Evolutionary conservation across 1,140 invertebrate species (phyloP).

Genomic region (Drosophila aff.): DNA sequence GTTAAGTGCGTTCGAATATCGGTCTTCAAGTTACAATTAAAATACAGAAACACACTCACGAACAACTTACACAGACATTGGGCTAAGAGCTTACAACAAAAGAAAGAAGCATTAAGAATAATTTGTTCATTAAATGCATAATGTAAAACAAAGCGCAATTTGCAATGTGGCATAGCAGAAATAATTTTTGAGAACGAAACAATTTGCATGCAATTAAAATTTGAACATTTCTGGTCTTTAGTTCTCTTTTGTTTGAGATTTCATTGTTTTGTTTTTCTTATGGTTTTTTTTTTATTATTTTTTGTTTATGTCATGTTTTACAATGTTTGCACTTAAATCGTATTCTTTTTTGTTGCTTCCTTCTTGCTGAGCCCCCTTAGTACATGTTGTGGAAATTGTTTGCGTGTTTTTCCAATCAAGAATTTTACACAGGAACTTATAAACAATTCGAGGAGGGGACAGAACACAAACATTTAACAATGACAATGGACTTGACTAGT

Average conservation of each 20-base stretch:
- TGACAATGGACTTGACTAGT: slow-evolving; percentile 65
- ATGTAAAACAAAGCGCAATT: slow-evolving; percentile 81
- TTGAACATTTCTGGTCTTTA: slow-evolving; percentile 42
- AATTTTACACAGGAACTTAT: slow-evolving; percentile 50
- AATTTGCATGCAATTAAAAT: slow-evolving; percentile 66
- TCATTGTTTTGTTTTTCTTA: slow-evolving; percentile 48
- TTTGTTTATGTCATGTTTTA: slow-evolving; percentile 72
- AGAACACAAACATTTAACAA: slow-evolving; percentile 69
- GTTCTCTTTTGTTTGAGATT: slow-evolving; percentile 24
- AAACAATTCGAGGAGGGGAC: slow-evolving; percentile 38
- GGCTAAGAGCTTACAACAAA: slow-evolving; percentile 39
- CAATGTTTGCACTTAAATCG: slow-evolving; percentile 81
- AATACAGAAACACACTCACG: slow-evolving; percentile 64
- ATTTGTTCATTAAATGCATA: slow-evolving; percentile 73
- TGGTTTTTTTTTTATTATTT: slow-evolving; percentile 40
- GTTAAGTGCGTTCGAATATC: slow-evolving; percentile 53
- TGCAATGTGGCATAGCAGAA: slow-evolving; percentile 70
- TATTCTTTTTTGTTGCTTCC: slow-evolving; percentile 64
- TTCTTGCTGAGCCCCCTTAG: slow-evolving; percentile 48
- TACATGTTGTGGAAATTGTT: slow-evolving; percentile 70
- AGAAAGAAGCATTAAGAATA: slow-evolving; percentile 72
- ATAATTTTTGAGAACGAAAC: slow-evolving; percentile 57
- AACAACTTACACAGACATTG: slow-evolving; percentile 74
- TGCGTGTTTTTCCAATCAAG: slow-evolving; percentile 68
- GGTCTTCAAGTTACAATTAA: slow-evolving; percentile 36